Conservation (phyloP, 2,113 vertebrate species). For the Emydocephalus ijimae region DNA sequence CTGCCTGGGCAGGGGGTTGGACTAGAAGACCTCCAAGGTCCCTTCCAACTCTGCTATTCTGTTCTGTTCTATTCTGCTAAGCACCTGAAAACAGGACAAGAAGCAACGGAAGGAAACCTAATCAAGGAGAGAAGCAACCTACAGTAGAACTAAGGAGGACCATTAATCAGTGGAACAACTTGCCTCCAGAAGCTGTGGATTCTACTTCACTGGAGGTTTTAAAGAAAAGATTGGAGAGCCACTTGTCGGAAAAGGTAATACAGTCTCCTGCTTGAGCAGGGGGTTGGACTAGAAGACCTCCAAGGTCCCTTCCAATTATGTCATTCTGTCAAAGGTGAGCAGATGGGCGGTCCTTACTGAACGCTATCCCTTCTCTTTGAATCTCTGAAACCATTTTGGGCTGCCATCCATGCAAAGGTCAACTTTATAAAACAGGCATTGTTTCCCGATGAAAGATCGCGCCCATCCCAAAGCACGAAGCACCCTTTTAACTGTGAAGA, state of each 20-base stretch:
- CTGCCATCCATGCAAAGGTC: neutral
- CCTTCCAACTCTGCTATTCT: no score
- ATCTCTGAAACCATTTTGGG: neutral
- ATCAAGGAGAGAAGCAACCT: no score
- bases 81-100: no score
- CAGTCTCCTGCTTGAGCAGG: neutral
- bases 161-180: no score
- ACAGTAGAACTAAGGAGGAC: no score
- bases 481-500: slow-evolving; percentile 16
- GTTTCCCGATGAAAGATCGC: slow-evolving; percentile 1
- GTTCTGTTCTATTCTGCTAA: no score
- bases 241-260: neutral
- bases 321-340: neutral
- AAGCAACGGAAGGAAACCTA: no score
- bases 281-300: neutral
- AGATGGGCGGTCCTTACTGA: neutral
- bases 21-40: no score
- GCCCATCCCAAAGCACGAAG: neutral
- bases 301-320: neutral
- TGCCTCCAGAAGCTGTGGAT: neutral
- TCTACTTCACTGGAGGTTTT: neutral
- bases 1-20: no score
- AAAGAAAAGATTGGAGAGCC: neutral
- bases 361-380: neutral
- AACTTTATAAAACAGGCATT: neutral